Evolutionary conservation across 2,113 vertebrate genomes (phyloP), one percentile per base, ranked within the genome.

Genomic region (Forbesichthys agassizii): DNA sequence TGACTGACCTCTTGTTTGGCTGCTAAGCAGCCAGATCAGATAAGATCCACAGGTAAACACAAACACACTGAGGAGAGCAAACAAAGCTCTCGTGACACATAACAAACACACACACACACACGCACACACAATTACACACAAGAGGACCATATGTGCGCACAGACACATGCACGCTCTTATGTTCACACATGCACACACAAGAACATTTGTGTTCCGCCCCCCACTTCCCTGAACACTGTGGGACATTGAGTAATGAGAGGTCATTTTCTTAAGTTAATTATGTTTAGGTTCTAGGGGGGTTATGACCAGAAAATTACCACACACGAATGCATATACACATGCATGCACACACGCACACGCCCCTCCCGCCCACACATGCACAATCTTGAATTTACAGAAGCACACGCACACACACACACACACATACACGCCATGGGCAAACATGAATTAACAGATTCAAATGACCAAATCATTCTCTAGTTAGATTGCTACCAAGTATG

Each of bases 221-320:
- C 48, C 87, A 27, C 27, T 53, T 80, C 71, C 76, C 81, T 69
- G 71, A 75, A 84, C 36, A 42, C 80, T 84, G 80, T 77, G 73
- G 75, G 78, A 81, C 62, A 60, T 33, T 86, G 85, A 89, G 76
- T 88, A 88, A 91, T 88, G 83, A 89, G 75, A 70, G 81, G 83
- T 84, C 68, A 88, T 84, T 83, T 83, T 74, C 80, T 68, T 74
- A 47, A 70, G 66, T 71, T 80, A 86, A 88, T 84, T 81, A 84
- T 83, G 78, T 88, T 88, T 84, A 82, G 71, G 74, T 66, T 83
- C 14, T 47, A 48, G 75, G 54, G 27, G 36, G 74, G 71, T 33
- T 70, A 71, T 9, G 54, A 75, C 75, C 81, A 82, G 68, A 78
- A 78, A 71, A 74, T 71, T 67, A 80, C 66, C 73, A 78, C 73